Conservation (phyloP, 2,888 invertebrate species). For the Metellina segmentata region DNA sequence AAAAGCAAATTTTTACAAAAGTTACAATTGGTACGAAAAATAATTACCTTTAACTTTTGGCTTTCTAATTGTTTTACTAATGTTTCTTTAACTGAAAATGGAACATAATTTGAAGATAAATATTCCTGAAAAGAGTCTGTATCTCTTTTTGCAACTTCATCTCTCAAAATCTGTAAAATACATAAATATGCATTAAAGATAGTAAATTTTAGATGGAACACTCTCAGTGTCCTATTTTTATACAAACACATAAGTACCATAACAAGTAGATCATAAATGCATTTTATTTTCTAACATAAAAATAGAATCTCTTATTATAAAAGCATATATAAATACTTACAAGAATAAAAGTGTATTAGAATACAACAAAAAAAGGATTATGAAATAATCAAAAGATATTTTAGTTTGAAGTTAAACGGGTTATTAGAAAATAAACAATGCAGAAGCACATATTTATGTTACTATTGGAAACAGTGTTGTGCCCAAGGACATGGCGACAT, state of each 20-base stretch:
- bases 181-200: background rate
- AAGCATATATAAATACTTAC: no score
- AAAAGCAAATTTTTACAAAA: no score
- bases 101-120: slow-evolving; percentile 81
- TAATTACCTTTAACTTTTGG: slow-evolving; percentile 84
- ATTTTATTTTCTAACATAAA: background rate
- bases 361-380: no score
- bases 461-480: no score
- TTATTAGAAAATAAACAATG: no score
- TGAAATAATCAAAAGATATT: no score
- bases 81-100: slow-evolving; percentile 85
- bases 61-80: slow-evolving; percentile 86
- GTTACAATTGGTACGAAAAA: no score
- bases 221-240: background rate
- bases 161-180: slow-evolving; percentile 80
- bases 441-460: no score
- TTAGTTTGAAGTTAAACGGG: no score
- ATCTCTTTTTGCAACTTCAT: slow-evolving; percentile 81
- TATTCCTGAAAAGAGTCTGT: slow-evolving; percentile 81
- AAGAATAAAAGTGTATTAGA: no score
- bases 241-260: background rate
- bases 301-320: background rate
- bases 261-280: background rate
- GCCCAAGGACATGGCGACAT: no score
- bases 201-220: background rate